A percentile compares a stretch with the other conserved stretches of the same genome.
phyloP scores from a whole-genome alignment of 2,113 vertebrate species.

The Neoarius graeffei region DNA sequence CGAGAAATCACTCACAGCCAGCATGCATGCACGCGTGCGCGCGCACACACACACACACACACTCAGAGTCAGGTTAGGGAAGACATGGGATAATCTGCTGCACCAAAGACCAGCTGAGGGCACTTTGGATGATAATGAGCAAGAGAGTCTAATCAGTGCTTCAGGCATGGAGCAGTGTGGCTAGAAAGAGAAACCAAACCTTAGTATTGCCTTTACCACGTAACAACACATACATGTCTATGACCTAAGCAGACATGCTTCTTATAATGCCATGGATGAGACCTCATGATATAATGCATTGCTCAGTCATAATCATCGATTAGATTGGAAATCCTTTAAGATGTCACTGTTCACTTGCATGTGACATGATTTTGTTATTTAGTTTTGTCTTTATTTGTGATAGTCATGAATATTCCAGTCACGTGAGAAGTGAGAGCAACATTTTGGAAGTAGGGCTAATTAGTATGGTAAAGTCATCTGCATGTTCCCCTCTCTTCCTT shows the following conservation, averaged over 20 bases:
- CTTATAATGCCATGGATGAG: not conserved
- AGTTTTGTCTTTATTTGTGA: slow-evolving; percentile 9
- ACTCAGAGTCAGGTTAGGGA: slow-evolving; percentile 7
- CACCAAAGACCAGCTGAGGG: slow-evolving; percentile 66
- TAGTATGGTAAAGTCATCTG: slow-evolving; percentile 28
- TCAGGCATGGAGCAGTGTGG: slow-evolving; percentile 48
- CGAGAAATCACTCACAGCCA: not conserved
- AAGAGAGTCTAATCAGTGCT: slow-evolving; percentile 50
- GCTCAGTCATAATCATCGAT: not conserved
- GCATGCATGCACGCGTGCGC: not conserved
- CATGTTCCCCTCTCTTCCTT: not conserved
- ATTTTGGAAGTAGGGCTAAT: slow-evolving; percentile 24
- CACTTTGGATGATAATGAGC: slow-evolving; percentile 45
- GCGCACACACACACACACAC: not conserved
- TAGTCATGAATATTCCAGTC: slow-evolving; percentile 69
- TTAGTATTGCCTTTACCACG: not conserved
- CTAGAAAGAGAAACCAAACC: slow-evolving; percentile 34
- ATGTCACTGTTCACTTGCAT: not conserved
- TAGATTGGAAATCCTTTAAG: not conserved
- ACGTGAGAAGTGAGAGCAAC: slow-evolving; percentile 20
- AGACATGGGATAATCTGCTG: slow-evolving; percentile 62
- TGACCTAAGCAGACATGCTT: not conserved
- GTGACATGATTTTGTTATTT: slow-evolving; percentile 12
- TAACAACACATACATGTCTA: slow-evolving; percentile 11
- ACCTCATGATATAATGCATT: not conserved